phyloP scores from a whole-genome alignment of 1,140 invertebrate species.

The Ceratoteleas bidentatus region DNA sequence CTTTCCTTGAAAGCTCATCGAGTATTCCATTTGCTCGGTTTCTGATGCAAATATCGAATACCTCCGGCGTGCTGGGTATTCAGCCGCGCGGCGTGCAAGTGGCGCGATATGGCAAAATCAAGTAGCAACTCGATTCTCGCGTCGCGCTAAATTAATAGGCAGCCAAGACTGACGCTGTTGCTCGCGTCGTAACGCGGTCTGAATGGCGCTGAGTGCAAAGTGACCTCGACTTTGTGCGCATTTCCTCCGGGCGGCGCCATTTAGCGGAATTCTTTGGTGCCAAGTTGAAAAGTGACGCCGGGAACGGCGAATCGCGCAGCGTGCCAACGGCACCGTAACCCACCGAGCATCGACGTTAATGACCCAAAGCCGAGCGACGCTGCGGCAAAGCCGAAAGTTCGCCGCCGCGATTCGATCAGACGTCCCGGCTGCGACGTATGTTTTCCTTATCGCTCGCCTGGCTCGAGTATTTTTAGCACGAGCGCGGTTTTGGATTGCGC shows the following conservation, averaged over 20 bases:
- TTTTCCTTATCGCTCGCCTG: constrained; percentile 25
- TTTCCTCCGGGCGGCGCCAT: constrained; percentile 24
- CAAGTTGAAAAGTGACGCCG: constrained; percentile 49
- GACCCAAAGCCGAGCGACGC: constrained; percentile 31
- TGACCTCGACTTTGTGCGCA: constrained; percentile 32
- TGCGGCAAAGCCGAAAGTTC: constrained; percentile 22
- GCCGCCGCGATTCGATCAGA: constrained; percentile 27
- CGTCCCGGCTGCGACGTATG: constrained; percentile 25
- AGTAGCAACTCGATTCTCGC: constrained; percentile 1
- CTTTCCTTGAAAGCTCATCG: background rate
- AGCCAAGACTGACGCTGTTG: constrained; percentile 20
- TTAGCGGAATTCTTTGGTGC: constrained; percentile 41
- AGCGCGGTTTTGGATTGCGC: constrained; percentile 35
- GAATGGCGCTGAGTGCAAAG: constrained; percentile 40
- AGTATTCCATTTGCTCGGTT: constrained; percentile 13
- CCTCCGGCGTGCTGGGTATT: constrained; percentile 10
- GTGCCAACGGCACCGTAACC: constrained; percentile 37
- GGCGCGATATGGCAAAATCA: constrained; percentile 15
- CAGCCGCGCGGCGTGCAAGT: background rate
- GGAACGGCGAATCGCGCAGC: constrained; percentile 35
- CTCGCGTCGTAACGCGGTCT: constrained; percentile 9
- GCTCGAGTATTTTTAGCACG: constrained; percentile 39
- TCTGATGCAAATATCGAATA: constrained; percentile 18
- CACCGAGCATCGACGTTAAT: constrained; percentile 56
- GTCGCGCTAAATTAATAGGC: constrained; percentile 35